These are phyloP conservation scores for Momotus momota DNA, from an alignment of 2,797 vertebrate genomes.

Conservation along the genomic window DNA sequence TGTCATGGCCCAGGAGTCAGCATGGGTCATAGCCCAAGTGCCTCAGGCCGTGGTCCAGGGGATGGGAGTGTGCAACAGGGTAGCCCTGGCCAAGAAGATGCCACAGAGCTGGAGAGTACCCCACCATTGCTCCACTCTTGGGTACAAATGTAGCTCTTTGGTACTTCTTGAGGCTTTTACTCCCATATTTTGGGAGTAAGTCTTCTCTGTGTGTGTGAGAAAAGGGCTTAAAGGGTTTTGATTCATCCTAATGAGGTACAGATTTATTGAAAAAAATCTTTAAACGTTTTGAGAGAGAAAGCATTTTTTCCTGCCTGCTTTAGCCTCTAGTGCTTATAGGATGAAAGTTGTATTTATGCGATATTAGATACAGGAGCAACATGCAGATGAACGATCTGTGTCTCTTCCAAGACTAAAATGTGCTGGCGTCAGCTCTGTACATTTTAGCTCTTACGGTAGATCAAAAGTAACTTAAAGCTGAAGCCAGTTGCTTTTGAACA, in stretches of 20 bases:
- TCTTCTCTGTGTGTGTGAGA: neutral
- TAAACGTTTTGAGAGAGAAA: neutral
- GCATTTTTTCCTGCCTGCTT: neutral
- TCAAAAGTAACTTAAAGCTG: slow-evolving; percentile 18
- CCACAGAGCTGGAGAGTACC: neutral
- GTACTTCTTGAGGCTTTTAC: neutral
- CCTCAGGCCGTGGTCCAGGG: neutral
- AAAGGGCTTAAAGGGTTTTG: slow-evolving; percentile 7
- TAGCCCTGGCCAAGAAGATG: neutral
- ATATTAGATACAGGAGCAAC: neutral
- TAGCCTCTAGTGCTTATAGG: slow-evolving; percentile 32
- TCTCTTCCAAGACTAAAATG: neutral
- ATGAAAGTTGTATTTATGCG: neutral
- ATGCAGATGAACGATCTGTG: neutral
- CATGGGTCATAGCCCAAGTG: neutral
- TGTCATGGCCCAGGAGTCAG: neutral
- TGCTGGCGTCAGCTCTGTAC: neutral
- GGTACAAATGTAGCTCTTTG: neutral
- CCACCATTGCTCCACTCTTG: neutral
- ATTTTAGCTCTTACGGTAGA: neutral
- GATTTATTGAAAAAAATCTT: neutral
- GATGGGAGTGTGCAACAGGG: neutral
- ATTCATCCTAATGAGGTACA: slow-evolving; percentile 13
- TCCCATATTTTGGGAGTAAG: neutral
- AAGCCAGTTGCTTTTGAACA: neutral